Percentiles rank a stretch among this genome's conserved stretches.
These are phyloP conservation scores for Dexiosoma caninum DNA, from an alignment of 2,888 invertebrate species.

Conservation along the genomic window DNA sequence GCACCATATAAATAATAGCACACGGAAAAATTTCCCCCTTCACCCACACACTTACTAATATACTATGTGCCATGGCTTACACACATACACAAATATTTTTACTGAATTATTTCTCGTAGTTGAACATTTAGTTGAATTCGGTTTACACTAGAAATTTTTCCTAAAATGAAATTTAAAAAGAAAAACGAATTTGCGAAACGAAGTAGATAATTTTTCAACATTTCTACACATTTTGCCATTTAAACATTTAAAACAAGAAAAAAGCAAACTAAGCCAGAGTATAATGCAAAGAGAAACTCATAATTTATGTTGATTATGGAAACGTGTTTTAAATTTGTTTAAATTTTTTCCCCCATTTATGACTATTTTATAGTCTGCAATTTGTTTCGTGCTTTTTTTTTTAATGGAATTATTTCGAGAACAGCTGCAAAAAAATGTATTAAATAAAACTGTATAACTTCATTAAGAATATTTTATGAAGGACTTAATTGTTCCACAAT, in stretches of 20 bases:
- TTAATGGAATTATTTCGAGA: not conserved
- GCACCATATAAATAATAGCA: too few relatives aligned
- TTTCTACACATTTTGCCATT: slow-evolving; percentile 12
- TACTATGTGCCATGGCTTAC: too few relatives aligned
- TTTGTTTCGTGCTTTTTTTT: slow-evolving; percentile 10
- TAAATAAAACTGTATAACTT: slow-evolving; percentile 51
- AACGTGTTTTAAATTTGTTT: slow-evolving; percentile 55
- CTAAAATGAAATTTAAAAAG: not conserved
- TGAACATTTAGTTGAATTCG: not conserved
- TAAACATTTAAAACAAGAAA: not conserved
- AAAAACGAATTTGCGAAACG: not conserved
- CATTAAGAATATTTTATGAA: slow-evolving; percentile 47
- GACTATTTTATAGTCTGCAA: not conserved
- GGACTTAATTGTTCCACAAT: slow-evolving; percentile 29
- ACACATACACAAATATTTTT: too few relatives aligned
- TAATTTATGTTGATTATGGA: slow-evolving; percentile 61
- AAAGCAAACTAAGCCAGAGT: not conserved
- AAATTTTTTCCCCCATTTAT: not conserved
- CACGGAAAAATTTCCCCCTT: too few relatives aligned
- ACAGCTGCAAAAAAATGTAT: not conserved
- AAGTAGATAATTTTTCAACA: slow-evolving; percentile 9
- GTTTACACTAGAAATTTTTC: not conserved
- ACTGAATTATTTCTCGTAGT: too few relatives aligned
- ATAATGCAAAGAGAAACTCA: slow-evolving; percentile 9
- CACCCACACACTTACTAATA: too few relatives aligned